Evolutionary conservation across 2,888 invertebrate species (phyloP), one percentile per base, ranked within the genome.

Genomic region (Cantharis nigra): DNA sequence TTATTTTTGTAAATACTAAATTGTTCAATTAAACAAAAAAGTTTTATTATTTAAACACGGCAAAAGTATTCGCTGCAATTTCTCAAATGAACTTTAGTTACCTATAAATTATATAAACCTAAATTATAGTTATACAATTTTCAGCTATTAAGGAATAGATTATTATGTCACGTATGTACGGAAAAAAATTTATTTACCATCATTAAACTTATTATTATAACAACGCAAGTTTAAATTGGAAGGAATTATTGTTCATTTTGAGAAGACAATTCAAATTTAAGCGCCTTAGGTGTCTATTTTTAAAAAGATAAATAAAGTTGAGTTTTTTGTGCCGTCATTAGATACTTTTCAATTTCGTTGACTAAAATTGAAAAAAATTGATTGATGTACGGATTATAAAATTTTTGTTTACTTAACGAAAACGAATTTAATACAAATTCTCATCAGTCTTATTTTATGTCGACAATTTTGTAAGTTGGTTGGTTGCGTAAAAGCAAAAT

Each of bases 401-500:
- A 49, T 49, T 49, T 23, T 67, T 67, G 13, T 67, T 67, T 67
- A 67, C 65, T 23, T 67, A 23, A 67, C 26, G 23, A 67, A 67
- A 23, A 23, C 26, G 65, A 20, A 67, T 67, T 23, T 67, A 67
- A 20, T 67, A 26, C n/a, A 67, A 67, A 67, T 23, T 67, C 65
- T 67, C 65, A 67, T 67, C 65, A 23, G 65, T 67, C 65, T 67
- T 49, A 49, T 49, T 77, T 77, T 77, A 74, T 74, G 63, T 72
- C 71, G 26, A 70, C 74, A 75, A 72, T 75, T 72, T 71, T 72
- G 71, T 63, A 74, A 76, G 74, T 76, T 76, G 76, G 71, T 79
- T 70, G 72, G 69, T 77, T 78, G 76, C 79, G 76, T 80, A 79
- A 79, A 80, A 80, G 80, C 80, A 72, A 70, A 74, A 78, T 80